Percentiles rank a stretch among this genome's conserved stretches.
phyloP scores from a whole-genome alignment of 2,113 vertebrate genomes.

The Pangasianodon hypophthalmus region DNA sequence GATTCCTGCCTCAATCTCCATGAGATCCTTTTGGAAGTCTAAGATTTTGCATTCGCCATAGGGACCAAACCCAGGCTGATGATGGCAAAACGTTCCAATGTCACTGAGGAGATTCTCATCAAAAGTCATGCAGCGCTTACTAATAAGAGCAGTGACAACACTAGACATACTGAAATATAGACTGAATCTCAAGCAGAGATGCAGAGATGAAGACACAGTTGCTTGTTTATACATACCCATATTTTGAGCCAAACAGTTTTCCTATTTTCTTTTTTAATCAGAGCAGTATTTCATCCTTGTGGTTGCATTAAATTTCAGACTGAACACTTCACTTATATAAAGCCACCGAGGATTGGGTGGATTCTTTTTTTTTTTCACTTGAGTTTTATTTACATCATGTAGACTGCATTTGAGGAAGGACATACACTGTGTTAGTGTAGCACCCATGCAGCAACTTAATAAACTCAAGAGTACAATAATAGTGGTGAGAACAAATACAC shows the following conservation, averaged over 20 bases:
- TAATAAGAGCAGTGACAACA: conserved; percentile 23
- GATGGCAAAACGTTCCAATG: neutral
- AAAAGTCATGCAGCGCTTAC: conserved; percentile 25
- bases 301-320: neutral
- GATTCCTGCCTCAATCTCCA: conserved; percentile 12
- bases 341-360: neutral
- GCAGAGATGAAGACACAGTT: neutral
- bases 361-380: neutral
- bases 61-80: conserved; percentile 30
- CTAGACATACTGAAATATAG: conserved; percentile 1
- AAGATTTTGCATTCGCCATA: conserved; percentile 42
- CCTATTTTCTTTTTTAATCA: neutral
- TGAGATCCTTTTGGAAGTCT: conserved; percentile 39
- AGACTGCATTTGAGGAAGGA: neutral
- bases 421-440: too few relatives aligned
- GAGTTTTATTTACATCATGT: conserved; percentile 1
- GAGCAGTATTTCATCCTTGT: neutral
- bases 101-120: conserved; percentile 42
- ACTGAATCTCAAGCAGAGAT: neutral
- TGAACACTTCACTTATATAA: neutral
- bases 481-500: neutral
- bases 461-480: neutral
- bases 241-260: neutral
- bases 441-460: neutral
- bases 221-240: conserved; percentile 1